phyloP scores from a whole-genome alignment of 1,140 invertebrate genomes.

The Babylonia areolata region DNA sequence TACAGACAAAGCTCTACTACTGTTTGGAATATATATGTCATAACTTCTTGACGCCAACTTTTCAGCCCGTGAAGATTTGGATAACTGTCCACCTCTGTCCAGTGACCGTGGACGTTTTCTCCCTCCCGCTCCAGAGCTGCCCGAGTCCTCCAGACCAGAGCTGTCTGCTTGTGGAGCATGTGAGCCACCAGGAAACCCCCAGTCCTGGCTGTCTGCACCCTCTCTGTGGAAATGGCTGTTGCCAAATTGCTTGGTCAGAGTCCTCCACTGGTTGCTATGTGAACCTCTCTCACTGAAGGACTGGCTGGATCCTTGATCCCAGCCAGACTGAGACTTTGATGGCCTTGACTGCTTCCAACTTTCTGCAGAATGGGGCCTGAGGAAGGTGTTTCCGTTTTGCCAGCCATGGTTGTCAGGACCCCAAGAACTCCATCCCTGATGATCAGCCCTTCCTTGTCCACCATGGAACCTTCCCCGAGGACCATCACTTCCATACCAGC shows the following conservation, averaged over 20 bases:
- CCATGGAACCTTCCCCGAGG: not conserved
- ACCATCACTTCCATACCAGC: not conserved
- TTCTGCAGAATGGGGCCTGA: not conserved
- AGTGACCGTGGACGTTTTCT: slow-evolving; percentile 14
- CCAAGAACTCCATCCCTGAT: not conserved
- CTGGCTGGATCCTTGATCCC: not conserved
- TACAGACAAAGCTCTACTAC: not conserved
- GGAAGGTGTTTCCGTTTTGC: not conserved
- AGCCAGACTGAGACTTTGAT: not conserved
- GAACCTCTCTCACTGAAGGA: not conserved
- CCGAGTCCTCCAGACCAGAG: not conserved
- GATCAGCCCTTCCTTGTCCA: not conserved
- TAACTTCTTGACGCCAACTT: not conserved
- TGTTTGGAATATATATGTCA: not conserved
- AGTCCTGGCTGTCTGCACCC: not conserved
- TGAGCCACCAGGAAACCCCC: not conserved
- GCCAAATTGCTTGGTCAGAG: slow-evolving; percentile 5
- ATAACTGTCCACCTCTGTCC: not conserved
- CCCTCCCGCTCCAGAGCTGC: not conserved
- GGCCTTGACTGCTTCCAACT: not conserved
- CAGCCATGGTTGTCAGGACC: not conserved
- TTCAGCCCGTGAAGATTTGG: slow-evolving; percentile 31
- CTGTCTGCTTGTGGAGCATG: not conserved
- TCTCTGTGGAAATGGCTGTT: slow-evolving; percentile 7
- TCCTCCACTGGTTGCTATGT: not conserved